Evolutionary conservation across 2,797 vertebrate species (phyloP), one percentile per base, ranked within the genome.

Genomic region (Cetoscarus ocellatus): DNA sequence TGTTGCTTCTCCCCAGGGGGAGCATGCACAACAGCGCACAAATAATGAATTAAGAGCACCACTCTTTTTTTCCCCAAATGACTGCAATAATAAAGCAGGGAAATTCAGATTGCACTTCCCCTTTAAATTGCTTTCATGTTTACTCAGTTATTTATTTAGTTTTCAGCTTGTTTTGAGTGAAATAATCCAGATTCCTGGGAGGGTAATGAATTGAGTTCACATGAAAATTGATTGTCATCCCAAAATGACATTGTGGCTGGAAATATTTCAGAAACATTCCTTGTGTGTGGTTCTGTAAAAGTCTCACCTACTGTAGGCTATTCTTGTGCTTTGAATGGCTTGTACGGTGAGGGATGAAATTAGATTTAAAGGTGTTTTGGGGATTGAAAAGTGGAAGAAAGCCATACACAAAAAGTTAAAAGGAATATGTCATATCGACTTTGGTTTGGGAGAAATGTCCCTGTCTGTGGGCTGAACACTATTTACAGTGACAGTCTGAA

Each of bases 31-130:
- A 91, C 84, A 75, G 81, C 61, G 68, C 90, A 90, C 92, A 92
- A 92, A 92, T 93, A 92, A 92, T 90, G 88, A 91, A 92, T 92
- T 90, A 92, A 92, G 90, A 92, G 90, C 89, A 93, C 85, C 79
- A 83, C 69, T 61, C 57, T 40, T 69, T 73, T 78, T 80, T 34
- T 44, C 45, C 27, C 60, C 72, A 85, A 90, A 88, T 77, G 78
- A 84, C 85, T 86, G 84, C 84, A 60, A 69, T 84, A 88, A 91
- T 88, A 87, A 89, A 91, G 83, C 77, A 77, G 71, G 53, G 69
- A 71, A 85, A 91, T 84, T 87, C 86, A 89, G 50, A 62, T 75
- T 40, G 56, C 83, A 60, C 75, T 80, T 68, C 79, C 50, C 34
- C 62, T 6, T 14, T 63, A 73, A 86, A 88, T 74, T 79, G 81